phyloP scores from a whole-genome alignment of 2,113 vertebrate genomes.

The Lepisosteus osseus region DNA sequence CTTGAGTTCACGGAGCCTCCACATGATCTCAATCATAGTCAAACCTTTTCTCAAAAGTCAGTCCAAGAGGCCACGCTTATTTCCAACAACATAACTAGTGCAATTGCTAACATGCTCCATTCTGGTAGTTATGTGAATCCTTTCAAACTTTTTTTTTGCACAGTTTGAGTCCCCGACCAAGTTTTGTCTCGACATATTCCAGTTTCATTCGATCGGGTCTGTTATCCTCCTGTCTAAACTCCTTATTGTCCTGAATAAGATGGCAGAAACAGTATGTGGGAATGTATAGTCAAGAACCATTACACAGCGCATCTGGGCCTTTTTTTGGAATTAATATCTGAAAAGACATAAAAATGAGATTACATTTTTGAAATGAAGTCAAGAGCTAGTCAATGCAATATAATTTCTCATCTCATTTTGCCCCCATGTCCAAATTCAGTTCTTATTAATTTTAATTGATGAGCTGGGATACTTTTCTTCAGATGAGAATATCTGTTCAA shows the following conservation, averaged over 20 bases:
- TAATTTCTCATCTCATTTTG: constrained; percentile 30
- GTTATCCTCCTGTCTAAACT: neutral
- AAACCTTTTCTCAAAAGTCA: no score
- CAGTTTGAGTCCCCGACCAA: no score
- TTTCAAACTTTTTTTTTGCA: no score
- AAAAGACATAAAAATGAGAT: constrained; percentile 32
- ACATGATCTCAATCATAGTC: no score
- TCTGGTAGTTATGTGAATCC: no score
- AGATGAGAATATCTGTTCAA: constrained; percentile 7
- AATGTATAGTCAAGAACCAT: neutral
- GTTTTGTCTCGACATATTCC: no score
- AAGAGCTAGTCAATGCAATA: constrained; percentile 30
- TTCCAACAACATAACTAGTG: no score
- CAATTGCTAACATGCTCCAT: no score
- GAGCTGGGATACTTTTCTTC: constrained; percentile 4
- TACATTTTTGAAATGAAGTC: constrained; percentile 29
- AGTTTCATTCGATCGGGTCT: neutral
- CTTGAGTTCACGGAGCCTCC: no score
- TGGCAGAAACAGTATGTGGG: neutral
- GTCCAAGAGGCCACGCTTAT: no score
- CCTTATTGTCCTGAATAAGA: constrained; percentile 1
- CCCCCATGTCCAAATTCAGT: constrained; percentile 2
- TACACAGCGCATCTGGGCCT: constrained; percentile 15
- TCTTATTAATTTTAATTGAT: constrained; percentile 30
- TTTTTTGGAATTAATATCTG: constrained; percentile 1